Base-by-base conservation (phyloP, 2,113 vertebrate species). In the Tetrao urogallus region DNA sequence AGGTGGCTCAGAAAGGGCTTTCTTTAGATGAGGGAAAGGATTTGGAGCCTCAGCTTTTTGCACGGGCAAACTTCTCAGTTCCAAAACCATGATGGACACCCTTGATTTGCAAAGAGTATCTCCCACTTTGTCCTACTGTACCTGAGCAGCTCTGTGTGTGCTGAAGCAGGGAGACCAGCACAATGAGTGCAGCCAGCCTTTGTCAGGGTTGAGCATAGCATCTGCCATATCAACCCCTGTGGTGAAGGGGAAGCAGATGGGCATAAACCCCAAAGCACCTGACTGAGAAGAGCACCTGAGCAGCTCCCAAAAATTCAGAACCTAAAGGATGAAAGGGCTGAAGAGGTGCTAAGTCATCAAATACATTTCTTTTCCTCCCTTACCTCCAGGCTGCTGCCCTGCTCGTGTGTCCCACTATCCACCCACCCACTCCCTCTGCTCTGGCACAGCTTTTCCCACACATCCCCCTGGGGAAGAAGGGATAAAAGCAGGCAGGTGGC, bases 1-100 rank as follows among this genome's bases (percentile, higher is more conserved):
- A 94, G 48, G 63, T 54, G n/a, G 43, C 36, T 94, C 57, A 72
- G 80, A 40, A 94, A 91, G 63, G 65, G 40, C 63, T 80, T 81
- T 56, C 48, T 70, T 57, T 36, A 57, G 24, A 32, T 69, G 52
- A 76, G 45, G 56, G 66, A 66, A 91, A 92, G 34, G 24, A 74
- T 67, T 71, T 1, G 1, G 36, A 67, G 38, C 27, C 52, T 89
- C 47, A 28, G n/a, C 28, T 91, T 83, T 57, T 47, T 42, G 16
- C 86, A 56, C 10, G 28, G 30, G 71, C 21, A 91, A 95, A 95
- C 91, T 94, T 96, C 74, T 69, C 72, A 57, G 70, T 42, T 85
- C 28, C 47, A 69, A 88, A 77, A 57, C 30, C 52, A 13, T 5
- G 47, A 52, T 8, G 18, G 47, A 56, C 70, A 45, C n/a, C 58